A percentile compares a stretch with the other conserved stretches of the same genome.
These are phyloP conservation scores for Pristionchus entomophagus DNA, from an alignment of 2,888 invertebrate genomes.

Conservation along the genomic window DNA sequence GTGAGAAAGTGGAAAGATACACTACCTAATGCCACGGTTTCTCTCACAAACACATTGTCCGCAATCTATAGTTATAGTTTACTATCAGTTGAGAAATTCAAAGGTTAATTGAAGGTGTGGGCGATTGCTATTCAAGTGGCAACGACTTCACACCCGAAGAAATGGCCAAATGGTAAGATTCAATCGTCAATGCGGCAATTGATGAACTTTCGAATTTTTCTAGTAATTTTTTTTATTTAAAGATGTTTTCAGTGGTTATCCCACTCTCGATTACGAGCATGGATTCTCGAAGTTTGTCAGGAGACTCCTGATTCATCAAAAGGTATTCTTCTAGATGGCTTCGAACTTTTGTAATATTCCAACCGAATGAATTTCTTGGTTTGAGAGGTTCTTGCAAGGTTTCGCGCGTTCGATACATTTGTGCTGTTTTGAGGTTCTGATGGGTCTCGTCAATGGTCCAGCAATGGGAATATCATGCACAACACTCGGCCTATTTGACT, in stretches of 20 bases:
- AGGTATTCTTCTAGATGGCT: no score
- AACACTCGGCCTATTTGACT: slow-evolving; percentile 88
- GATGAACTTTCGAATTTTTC: not conserved
- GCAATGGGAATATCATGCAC: slow-evolving; percentile 95
- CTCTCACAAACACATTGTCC: no score
- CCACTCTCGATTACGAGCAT: not conserved
- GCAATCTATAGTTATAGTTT: no score
- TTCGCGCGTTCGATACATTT: not conserved
- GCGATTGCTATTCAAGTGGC: slow-evolving; percentile 44
- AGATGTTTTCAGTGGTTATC: not conserved
- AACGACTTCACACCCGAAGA: slow-evolving; percentile 26
- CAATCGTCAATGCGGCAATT: no score
- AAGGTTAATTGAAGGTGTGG: not conserved
- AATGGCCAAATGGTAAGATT: not conserved
- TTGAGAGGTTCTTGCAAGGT: not conserved
- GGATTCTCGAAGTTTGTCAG: not conserved
- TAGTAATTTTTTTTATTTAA: not conserved
- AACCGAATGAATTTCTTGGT: not conserved
- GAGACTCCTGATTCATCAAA: slow-evolving; percentile 10
- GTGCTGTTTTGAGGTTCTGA: slow-evolving; percentile 81
- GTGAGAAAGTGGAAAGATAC: not conserved
- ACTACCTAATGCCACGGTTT: no score
- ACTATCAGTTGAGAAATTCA: no score
- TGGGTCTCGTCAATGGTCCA: slow-evolving; percentile 94
- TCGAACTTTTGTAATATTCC: no score